Conservation (phyloP, 2,113 vertebrate species). For the Otis tarda region DNA sequence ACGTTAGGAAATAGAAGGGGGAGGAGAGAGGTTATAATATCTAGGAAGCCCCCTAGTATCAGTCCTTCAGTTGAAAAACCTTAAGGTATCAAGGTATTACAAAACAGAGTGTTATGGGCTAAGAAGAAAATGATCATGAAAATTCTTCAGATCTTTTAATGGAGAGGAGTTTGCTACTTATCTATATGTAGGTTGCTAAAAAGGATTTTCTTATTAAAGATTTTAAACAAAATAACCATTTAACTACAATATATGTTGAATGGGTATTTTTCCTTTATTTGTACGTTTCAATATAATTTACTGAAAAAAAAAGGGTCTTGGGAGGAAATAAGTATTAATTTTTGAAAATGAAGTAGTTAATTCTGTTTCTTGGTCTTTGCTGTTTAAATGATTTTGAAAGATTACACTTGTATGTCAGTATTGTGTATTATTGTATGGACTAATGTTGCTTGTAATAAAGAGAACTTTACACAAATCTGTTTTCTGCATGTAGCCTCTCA, state of each 20-base stretch:
- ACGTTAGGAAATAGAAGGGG: slow-evolving; percentile 56
- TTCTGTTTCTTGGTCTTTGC: slow-evolving; percentile 80
- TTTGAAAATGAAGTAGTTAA: slow-evolving; percentile 77
- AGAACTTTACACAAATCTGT: slow-evolving; percentile 74
- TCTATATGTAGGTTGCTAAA: slow-evolving; percentile 84
- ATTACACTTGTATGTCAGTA: slow-evolving; percentile 81
- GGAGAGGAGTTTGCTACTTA: slow-evolving; percentile 81
- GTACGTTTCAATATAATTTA: slow-evolving; percentile 79
- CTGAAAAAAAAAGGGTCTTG: slow-evolving; percentile 70
- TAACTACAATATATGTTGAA: slow-evolving; percentile 80
- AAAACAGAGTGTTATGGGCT: slow-evolving; percentile 42
- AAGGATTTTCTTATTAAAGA: slow-evolving; percentile 81
- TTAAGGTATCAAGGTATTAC: slow-evolving; percentile 48
- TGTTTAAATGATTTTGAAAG: slow-evolving; percentile 80
- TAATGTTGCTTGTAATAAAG: slow-evolving; percentile 84
- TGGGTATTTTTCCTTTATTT: slow-evolving; percentile 85
- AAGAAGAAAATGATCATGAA: slow-evolving; percentile 67
- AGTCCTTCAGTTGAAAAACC: slow-evolving; percentile 68
- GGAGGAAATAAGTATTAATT: slow-evolving; percentile 74
- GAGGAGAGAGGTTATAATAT: slow-evolving; percentile 44
- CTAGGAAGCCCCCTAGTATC: slow-evolving; percentile 55
- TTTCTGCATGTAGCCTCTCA: slow-evolving; percentile 52
- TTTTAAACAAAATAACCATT: slow-evolving; percentile 85
- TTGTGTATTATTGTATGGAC: slow-evolving; percentile 81
- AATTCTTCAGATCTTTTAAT: slow-evolving; percentile 76